Conservation (phyloP, 2,797 vertebrate genomes). For the Microctenopoma lineatum region DNA sequence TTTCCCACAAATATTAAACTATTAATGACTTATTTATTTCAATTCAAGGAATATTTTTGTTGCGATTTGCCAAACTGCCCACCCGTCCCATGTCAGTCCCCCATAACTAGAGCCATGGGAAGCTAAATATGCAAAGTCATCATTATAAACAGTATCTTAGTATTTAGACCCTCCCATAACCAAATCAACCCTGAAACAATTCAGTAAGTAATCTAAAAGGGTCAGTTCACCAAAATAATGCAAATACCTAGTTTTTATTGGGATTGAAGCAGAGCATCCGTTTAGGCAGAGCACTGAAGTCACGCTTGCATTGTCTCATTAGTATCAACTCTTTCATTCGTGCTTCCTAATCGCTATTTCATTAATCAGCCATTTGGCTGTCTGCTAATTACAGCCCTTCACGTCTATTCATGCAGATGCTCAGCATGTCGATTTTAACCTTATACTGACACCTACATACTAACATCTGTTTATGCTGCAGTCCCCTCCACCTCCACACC, state of each 20-base stretch:
- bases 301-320: neutral
- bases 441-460: neutral
- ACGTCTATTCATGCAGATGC: neutral
- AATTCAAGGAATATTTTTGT: constrained; percentile 9
- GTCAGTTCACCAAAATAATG: constrained; percentile 46
- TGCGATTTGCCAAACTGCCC: constrained; percentile 72
- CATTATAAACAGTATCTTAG: constrained; percentile 6
- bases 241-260: neutral
- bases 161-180: constrained; percentile 16
- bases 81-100: constrained; percentile 59
- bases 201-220: constrained; percentile 8
- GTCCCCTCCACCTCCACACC: neutral
- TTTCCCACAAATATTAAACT: constrained; percentile 28
- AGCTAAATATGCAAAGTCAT: neutral
- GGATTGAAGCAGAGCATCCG: no score
- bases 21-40: constrained; percentile 11
- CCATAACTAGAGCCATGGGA: neutral
- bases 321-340: constrained; percentile 12
- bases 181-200: constrained; percentile 12
- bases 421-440: no score
- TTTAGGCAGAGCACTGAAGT: neutral
- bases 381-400: neutral
- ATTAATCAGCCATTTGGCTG: neutral
- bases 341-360: constrained; percentile 2
- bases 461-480: neutral